Conservation (phyloP, 1,140 invertebrate species). For the Agraylea sexmaculata region DNA sequence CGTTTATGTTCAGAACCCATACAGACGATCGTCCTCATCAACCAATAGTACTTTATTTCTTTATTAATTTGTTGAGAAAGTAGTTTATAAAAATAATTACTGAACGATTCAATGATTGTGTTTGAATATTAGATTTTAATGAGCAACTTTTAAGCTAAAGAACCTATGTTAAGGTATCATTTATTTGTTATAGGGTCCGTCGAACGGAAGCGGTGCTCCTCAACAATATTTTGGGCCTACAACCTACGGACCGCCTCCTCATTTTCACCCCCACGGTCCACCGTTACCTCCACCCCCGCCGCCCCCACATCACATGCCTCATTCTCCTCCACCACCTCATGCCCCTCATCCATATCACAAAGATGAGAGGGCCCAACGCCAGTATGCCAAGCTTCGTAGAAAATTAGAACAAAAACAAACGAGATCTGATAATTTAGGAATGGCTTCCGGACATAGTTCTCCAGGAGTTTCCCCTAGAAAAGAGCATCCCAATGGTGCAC, state of each 20-base stretch:
- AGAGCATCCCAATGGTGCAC: constrained; percentile 38
- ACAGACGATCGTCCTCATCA: too few species aligned
- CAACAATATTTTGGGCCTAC: too few species aligned
- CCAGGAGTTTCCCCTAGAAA: constrained; percentile 47
- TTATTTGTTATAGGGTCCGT: constrained; percentile 43
- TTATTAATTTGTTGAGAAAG: too few species aligned
- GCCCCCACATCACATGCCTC: constrained; percentile 38
- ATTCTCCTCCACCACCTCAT: constrained; percentile 32
- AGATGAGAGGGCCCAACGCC: constrained; percentile 64
- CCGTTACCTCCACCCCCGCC: constrained; percentile 40
- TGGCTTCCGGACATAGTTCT: constrained; percentile 35
- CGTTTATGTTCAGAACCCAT: too few species aligned
- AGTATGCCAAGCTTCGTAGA: constrained; percentile 60
- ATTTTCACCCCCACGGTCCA: constrained; percentile 47
- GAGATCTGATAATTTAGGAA: constrained; percentile 23
- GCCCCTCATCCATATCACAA: constrained; percentile 51
- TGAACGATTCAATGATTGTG: too few species aligned
- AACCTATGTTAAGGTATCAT: too few species aligned
- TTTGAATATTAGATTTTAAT: too few species aligned
- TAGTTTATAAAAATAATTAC: too few species aligned
- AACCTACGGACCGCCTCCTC: constrained; percentile 44
- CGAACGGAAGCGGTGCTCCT: constrained; percentile 50
- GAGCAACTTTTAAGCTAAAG: too few species aligned
- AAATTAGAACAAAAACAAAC: constrained; percentile 56
- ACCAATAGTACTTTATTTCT: too few species aligned